Evolutionary conservation across 2,888 invertebrate species (phyloP).

Genomic region (Copidosoma aretas): DNA sequence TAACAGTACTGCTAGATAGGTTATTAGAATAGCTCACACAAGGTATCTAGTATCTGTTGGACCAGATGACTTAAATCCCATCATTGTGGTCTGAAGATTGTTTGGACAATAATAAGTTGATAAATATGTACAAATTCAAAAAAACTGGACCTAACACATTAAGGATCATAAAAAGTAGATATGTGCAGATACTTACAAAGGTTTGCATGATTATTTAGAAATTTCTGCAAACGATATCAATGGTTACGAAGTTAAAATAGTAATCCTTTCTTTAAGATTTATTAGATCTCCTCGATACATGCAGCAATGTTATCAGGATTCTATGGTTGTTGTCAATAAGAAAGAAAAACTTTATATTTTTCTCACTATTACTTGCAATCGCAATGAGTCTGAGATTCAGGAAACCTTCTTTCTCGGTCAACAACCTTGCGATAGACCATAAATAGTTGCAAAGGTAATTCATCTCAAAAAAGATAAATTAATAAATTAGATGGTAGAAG

Average conservation of each 20-base stretch:
- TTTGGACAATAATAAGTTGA: constrained; percentile 40
- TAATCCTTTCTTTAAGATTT: constrained; percentile 56
- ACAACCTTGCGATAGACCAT: constrained; percentile 32
- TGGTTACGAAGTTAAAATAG: constrained; percentile 48
- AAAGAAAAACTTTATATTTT: constrained; percentile 16
- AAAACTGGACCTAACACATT: constrained; percentile 33
- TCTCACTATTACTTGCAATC: constrained; percentile 33
- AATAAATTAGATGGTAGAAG: constrained; percentile 30
- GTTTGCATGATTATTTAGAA: constrained; percentile 48
- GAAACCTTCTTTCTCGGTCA: constrained; percentile 31
- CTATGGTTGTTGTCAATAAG: constrained; percentile 37
- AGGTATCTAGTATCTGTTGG: constrained; percentile 5
- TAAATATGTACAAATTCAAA: constrained; percentile 50
- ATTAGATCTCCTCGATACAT: constrained; percentile 53
- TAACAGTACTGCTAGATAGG: constrained; percentile 10
- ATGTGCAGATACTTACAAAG: constrained; percentile 41
- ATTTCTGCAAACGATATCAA: constrained; percentile 41
- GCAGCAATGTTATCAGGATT: constrained; percentile 52
- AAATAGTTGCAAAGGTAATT: constrained; percentile 32
- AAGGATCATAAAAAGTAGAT: constrained; percentile 38
- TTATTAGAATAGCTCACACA: constrained; percentile 1
- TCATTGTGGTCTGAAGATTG: constrained; percentile 31
- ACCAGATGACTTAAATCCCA: constrained; percentile 10
- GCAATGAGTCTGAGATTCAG: constrained; percentile 28
- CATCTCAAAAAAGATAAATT: constrained; percentile 34